Evolutionary conservation across 2,797 vertebrate species (phyloP), one percentile per base, ranked within the genome.

Genomic region (Phalanger gymnotis): DNA sequence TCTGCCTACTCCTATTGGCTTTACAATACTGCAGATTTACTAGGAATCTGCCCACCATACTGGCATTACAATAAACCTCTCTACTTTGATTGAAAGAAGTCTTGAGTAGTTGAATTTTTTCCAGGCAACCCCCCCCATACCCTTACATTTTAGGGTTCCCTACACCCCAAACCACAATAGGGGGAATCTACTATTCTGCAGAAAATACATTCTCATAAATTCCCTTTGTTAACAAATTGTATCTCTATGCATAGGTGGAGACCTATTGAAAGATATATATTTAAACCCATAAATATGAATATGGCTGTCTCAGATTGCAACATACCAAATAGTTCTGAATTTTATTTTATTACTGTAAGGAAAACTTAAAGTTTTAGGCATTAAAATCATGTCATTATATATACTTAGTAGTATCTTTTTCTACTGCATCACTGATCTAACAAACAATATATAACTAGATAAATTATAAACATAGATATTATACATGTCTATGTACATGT

Each of bases 281-380:
- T 53, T 91, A 93, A 89, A 73, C 52, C 87, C 4, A 56, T 81
- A 92, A 96, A 58, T n/a, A 61, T 53, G 92, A 90, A 81, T 47
- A 47, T 81, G 9, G 6, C 2, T 47, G 5, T 96, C 96, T 93
- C 94, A 96, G 40, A 96, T 87, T 93, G 90, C 52, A 96, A 93
- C 98, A 95, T 96, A 94, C 53, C 94, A 98, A 98, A 97, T 58
- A 81, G 12, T 0, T 95, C 66, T 30, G 95, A 94, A 92, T 34
- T 4, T 90, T 97, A 0, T 96, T 97, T 94, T 93, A 56, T 95
- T 97, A 93, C 22, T 52, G 95, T 91, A 93, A 97, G 93, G 94
- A n/a, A 97, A 92, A 53, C 61, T 30, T 81, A 94, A 94, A 97
- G 47, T 58, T 98, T 96, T 94, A 89, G 93, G 31, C 87, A 91